Base-by-base conservation (phyloP, 1,140 invertebrate genomes). In the Cotesia glomerata region DNA sequence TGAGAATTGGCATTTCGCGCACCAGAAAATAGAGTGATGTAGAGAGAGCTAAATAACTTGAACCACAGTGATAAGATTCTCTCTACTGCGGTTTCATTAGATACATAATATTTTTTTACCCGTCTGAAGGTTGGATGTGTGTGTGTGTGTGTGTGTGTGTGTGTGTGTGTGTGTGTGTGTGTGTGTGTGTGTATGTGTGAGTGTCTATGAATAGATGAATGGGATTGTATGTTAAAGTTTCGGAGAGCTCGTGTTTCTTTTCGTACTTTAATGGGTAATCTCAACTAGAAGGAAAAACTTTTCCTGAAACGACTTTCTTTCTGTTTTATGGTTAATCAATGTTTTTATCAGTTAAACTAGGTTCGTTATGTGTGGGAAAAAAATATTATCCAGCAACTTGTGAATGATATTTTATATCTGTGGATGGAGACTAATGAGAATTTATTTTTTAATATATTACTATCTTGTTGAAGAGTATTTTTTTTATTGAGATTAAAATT, bases 241-340 rank as follows among this genome's bases (percentile, higher is more conserved):
- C 7, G 39, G 39, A 9, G 11, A 39, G n/a, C 32, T 64, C 35
- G 62, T 64, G 45, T 64, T 75, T 72, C 71, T 68, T 71, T 32
- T 49, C 66, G 39, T 52, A 67, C 51, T 79, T 79, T 77, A 79
- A 76, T 77, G 76, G 73, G 74, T 79, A 77, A 77, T 79, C 77
- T 80, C 72, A 71, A 69, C 73, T 64, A 64, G 66, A 72, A 63
- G 64, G 76, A 78, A 45, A 45, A 45, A 79, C 72, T 78, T 78
- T 74, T 71, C 74, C 39, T 45, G 39, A 45, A 45, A 73, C 69
- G 18, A 68, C 63, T 72, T 39, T 63, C 61, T 58, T 61, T 72
- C 32, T 69, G 67, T 72, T 78, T 78, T 77, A 79, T 75, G 70
- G 75, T 70, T 79, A 80, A 78, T 80, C 78, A 74, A 79, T 78